These are phyloP conservation scores for Epistrophe eligans DNA, from an alignment of 2,888 invertebrate genomes.

Conservation along the genomic window DNA sequence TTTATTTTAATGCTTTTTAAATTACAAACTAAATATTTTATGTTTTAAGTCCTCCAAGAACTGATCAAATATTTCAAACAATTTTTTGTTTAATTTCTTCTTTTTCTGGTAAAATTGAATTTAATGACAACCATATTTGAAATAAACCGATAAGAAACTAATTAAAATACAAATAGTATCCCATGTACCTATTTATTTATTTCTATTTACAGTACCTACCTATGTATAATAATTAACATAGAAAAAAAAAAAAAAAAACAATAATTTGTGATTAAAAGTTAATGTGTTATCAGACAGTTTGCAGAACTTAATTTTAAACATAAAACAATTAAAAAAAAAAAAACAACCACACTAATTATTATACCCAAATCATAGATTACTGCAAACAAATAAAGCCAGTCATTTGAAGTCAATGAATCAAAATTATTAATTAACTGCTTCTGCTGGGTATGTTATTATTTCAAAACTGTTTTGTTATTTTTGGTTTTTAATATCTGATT, in stretches of 20 bases:
- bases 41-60: no score
- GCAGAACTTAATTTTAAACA: background rate
- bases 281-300: background rate
- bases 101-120: no score
- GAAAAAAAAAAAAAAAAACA: background rate
- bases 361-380: background rate
- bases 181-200: no score
- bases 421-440: constrained; percentile 42
- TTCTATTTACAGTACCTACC: no score
- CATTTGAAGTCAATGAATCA: constrained; percentile 43
- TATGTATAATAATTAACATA: no score
- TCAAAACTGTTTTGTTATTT: background rate
- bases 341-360: background rate
- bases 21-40: no score
- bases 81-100: no score
- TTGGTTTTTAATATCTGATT: background rate
- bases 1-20: no score
- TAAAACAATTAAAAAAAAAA: background rate
- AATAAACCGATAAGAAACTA: no score
- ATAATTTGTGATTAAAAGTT: background rate
- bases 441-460: background rate
- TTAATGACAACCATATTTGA: no score
- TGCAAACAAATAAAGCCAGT: constrained; percentile 28
- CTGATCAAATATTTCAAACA: no score
- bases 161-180: no score